phyloP scores from a whole-genome alignment of 1,140 invertebrate genomes.

The Drosophila rufa region DNA sequence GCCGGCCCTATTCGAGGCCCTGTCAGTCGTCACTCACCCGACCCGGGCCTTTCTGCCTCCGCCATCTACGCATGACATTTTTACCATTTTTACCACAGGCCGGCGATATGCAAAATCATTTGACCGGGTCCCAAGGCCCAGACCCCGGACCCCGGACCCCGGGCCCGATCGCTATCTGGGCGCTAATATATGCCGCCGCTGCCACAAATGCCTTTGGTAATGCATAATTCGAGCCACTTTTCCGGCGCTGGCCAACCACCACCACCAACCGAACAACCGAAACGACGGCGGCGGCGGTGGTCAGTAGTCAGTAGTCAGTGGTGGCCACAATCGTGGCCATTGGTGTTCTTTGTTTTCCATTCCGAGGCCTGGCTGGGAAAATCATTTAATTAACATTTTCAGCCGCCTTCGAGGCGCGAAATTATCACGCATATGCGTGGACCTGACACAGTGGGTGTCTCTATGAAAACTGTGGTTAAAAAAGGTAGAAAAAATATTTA shows the following conservation, averaged over 20 bases:
- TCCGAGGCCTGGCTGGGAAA: conserved; percentile 63
- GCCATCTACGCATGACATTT: conserved; percentile 56
- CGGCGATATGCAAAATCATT: conserved; percentile 77
- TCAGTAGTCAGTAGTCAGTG: conserved; percentile 19
- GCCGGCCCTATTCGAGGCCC: conserved; percentile 69
- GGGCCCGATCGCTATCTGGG: conserved; percentile 67
- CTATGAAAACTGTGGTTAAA: background rate
- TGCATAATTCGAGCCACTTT: conserved; percentile 80
- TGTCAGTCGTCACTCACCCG: conserved; percentile 79
- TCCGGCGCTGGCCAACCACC: conserved; percentile 55
- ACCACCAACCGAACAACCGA: conserved; percentile 33
- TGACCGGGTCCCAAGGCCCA: conserved; percentile 44
- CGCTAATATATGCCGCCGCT: conserved; percentile 50
- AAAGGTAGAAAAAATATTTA: rapidly evolving
- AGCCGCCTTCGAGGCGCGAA: conserved; percentile 75
- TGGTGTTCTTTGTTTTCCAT: conserved; percentile 54
- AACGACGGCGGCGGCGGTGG: conserved; percentile 19
- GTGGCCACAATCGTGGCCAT: conserved; percentile 61
- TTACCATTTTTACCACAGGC: conserved; percentile 22
- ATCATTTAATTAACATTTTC: conserved; percentile 83
- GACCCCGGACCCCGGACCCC: conserved; percentile 9
- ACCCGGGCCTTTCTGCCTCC: background rate
- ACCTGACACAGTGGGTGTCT: conserved; percentile 36
- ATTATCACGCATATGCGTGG: conserved; percentile 79
- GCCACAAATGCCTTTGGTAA: conserved; percentile 71